Conservation (phyloP, 2,888 invertebrate species). For the Chironomus tentans region DNA sequence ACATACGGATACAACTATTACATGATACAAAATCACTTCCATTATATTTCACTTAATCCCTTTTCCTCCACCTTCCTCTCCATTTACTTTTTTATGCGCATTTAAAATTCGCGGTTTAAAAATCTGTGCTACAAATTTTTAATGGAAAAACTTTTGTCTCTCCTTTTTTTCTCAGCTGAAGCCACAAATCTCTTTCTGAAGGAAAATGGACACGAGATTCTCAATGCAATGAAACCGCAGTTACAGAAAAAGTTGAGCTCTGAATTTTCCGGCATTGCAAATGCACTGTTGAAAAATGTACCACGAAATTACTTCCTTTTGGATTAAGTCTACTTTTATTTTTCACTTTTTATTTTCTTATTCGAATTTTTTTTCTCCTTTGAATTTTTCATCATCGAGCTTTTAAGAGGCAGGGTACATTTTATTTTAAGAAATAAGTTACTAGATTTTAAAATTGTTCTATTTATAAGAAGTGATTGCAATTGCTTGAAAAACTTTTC, state of each 20-base stretch:
- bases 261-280: slow-evolving; percentile 55
- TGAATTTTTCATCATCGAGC: not conserved
- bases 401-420: not conserved
- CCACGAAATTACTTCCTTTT: slow-evolving; percentile 52
- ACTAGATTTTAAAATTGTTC: not conserved
- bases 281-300: slow-evolving; percentile 54
- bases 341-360: not conserved
- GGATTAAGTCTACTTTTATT: slow-evolving; percentile 28
- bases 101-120: not conserved
- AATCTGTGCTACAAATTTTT: not conserved
- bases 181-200: slow-evolving; percentile 61
- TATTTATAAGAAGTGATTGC: not conserved
- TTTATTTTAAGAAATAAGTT: too few species aligned
- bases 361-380: not conserved
- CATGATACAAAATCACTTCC: not conserved
- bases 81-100: not conserved
- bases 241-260: slow-evolving; percentile 53
- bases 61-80: not conserved
- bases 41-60: not conserved
- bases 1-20: not conserved
- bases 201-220: slow-evolving; percentile 59
- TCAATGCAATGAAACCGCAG: slow-evolving; percentile 60
- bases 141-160: slow-evolving; percentile 27
- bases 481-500: not conserved
- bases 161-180: slow-evolving; percentile 46